These are phyloP conservation scores for Myripristis murdjan DNA, from an alignment of 2,797 vertebrate species.

Conservation along the genomic window DNA sequence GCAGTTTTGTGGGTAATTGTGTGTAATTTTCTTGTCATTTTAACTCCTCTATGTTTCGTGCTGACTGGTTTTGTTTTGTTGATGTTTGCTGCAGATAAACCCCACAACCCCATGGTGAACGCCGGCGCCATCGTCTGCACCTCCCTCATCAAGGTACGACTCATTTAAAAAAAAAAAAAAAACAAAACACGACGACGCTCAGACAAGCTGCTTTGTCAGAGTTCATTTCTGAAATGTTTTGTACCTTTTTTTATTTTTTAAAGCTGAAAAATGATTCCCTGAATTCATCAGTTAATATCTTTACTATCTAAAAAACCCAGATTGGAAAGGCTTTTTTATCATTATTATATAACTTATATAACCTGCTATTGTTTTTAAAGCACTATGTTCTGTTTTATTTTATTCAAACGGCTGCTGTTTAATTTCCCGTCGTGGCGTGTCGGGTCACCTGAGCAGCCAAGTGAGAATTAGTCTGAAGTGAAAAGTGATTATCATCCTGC, in stretches of 20 bases:
- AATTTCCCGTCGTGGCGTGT: not conserved
- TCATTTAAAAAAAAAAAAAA: no score
- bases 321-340: not conserved
- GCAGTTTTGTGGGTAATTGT: no score
- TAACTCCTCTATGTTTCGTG: no score
- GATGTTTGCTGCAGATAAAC: conserved; percentile 88
- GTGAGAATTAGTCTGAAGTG: conserved; percentile 11
- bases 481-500: conserved; percentile 28
- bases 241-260: no score
- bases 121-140: conserved; percentile 98
- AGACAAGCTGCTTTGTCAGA: no score
- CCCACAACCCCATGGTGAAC: conserved; percentile 99
- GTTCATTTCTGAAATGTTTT: no score
- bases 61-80: not conserved
- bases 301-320: not conserved
- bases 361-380: no score
- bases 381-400: no score
- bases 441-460: not conserved
- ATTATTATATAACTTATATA: not conserved
- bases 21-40: no score
- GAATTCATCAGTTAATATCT: not conserved
- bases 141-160: conserved; percentile 97
- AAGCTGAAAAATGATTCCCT: no score
- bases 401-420: not conserved
- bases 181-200: no score